Evolutionary conservation across 2,888 invertebrate genomes (phyloP), one percentile per base, ranked within the genome.

Genomic region (Lasioglossum malachurum): DNA sequence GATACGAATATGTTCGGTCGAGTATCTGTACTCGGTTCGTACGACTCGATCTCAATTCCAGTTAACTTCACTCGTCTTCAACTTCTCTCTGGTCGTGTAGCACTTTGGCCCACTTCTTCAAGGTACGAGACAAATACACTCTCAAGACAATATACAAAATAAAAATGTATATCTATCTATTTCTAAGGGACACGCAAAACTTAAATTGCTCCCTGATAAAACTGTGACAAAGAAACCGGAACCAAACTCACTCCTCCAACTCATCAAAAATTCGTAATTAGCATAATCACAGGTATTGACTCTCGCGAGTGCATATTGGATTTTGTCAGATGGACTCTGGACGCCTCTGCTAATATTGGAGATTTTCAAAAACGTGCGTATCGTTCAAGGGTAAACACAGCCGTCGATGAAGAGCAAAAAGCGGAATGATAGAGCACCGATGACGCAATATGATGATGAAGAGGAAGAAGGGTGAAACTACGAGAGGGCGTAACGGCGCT

Each of bases 401-500:
- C 60, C 31, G 60, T 31, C 60, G 60, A 64, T 31, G 60, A 64
- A 31, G 60, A 64, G 27, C 7, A 31, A 64, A 60, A 64, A 64
- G 60, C 5, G 31, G 60, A 64, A 7, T 31, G 60, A 64, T 64
- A 64, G 31, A 31, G 16, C 31, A 1, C 60, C 60, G 64, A n/a
- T 31, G 77, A 73, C 38, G 46, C 49, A 44, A 78, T 78, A 46
- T 27, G 71, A 57, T 73, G 27, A 35, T 41, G 67, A 82, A n/a
- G 53, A 53, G 23, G 23, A 53, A 10, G 53, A 53, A 53, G 53
- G 53, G 31, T 53, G 67, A 79, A 44, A 84, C 2, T 5, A 67
- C 64, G 49, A 83, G 75, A 49, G 71, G 82, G 80, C 83, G 80
- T 85, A 81, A 64, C 69, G 7, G 46, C 27, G 35, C 8, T 76